Percentiles rank a stretch among this genome's conserved stretches.
These are phyloP conservation scores for Didymodactylos carnosus DNA, from an alignment of 2,888 invertebrate genomes.

Conservation along the genomic window DNA sequence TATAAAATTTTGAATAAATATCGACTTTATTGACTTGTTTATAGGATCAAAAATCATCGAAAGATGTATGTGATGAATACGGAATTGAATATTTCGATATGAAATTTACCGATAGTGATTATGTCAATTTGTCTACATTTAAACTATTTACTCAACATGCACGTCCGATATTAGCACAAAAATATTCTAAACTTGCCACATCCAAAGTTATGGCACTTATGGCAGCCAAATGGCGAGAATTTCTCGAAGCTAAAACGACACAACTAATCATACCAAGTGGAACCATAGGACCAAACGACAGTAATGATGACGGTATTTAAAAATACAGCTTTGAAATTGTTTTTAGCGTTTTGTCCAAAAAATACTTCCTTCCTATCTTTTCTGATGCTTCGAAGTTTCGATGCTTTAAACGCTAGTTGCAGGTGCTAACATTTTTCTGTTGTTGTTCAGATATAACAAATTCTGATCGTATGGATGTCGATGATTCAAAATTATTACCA, in stretches of 20 bases:
- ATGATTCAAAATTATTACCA: no score
- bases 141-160: constrained; percentile 82
- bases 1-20: no score
- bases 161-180: constrained; percentile 69
- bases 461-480: neutral
- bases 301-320: constrained; percentile 7
- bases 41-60: constrained; percentile 9
- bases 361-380: no score
- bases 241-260: constrained; percentile 50
- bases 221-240: constrained; percentile 90
- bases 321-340: no score
- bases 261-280: constrained; percentile 17
- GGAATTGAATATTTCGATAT: constrained; percentile 38
- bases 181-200: constrained; percentile 75
- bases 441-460: no score
- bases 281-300: constrained; percentile 14
- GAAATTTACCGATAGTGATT: constrained; percentile 70
- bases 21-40: no score
- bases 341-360: no score
- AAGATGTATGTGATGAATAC: constrained; percentile 9
- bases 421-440: no score
- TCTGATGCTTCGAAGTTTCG: no score
- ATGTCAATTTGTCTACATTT: constrained; percentile 70
- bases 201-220: constrained; percentile 86
- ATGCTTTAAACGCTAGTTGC: no score